Evolutionary conservation across 1,140 invertebrate species (phyloP).

Genomic region (Megalonaias nervosa): DNA sequence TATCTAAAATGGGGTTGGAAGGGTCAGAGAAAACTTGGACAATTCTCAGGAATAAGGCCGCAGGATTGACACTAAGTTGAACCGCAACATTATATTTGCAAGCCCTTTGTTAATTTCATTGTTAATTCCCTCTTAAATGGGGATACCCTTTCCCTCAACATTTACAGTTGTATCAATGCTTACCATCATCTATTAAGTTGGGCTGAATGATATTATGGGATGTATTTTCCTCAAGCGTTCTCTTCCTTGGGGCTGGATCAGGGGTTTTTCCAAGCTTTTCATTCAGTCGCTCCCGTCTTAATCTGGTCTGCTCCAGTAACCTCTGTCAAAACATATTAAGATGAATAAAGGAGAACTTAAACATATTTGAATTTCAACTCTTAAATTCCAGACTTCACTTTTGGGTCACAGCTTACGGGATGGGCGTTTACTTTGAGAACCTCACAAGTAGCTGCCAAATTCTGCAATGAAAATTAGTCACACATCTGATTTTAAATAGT

Average conservation of each 20-base stretch:
- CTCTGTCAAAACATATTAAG: constrained; percentile 49
- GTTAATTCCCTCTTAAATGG: background rate
- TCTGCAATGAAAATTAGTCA: no score
- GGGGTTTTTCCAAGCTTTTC: constrained; percentile 65
- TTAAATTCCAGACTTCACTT: no score
- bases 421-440: no score
- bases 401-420: no score
- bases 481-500: no score
- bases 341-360: background rate
- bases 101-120: no score
- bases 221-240: constrained; percentile 41
- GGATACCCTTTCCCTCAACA: background rate
- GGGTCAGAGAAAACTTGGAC: background rate
- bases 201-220: constrained; percentile 23
- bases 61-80: no score
- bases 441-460: no score
- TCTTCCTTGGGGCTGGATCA: constrained; percentile 56
- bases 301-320: constrained; percentile 64
- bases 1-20: no score
- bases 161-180: background rate
- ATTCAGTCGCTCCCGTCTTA: constrained; percentile 63
- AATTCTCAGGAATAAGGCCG: background rate
- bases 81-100: background rate
- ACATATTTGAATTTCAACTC: no score
- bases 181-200: constrained; percentile 32